Evolutionary conservation across 1,140 invertebrate genomes (phyloP).

Genomic region (Campoletis sonorensis): DNA sequence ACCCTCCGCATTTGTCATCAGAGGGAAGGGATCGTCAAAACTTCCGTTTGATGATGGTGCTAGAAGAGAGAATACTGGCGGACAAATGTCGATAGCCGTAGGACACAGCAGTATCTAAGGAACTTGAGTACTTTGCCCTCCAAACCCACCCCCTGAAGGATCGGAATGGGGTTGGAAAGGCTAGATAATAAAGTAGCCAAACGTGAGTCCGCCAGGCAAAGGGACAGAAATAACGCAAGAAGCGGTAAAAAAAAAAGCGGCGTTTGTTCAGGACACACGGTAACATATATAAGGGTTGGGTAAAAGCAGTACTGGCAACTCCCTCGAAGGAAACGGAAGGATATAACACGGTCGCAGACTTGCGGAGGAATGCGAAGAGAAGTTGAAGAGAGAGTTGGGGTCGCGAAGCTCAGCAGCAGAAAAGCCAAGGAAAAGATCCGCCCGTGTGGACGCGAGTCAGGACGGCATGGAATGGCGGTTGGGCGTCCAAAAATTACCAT

Average conservation of each 20-base stretch:
- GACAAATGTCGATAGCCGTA: background rate
- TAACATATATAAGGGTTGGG: constrained; percentile 13
- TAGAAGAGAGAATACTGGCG: background rate
- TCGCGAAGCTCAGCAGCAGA: constrained; percentile 10
- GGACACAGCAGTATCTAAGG: background rate
- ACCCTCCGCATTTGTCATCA: no score
- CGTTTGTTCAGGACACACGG: constrained; percentile 20
- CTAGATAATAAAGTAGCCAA: constrained; percentile 29
- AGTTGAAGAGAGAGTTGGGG: constrained; percentile 17
- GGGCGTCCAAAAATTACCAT: constrained; percentile 60
- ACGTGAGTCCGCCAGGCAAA: constrained; percentile 3
- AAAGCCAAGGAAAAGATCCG: constrained; percentile 11
- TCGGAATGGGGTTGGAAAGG: constrained; percentile 2
- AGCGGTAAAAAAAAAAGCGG: background rate
- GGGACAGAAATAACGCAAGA: constrained; percentile 1
- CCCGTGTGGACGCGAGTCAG: constrained; percentile 45
- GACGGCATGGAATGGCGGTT: constrained; percentile 41
- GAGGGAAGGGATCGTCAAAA: no score
- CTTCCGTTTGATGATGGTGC: no score
- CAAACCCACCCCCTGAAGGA: background rate
- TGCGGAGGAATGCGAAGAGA: constrained; percentile 1
- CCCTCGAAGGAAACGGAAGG: background rate
- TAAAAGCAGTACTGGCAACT: background rate
- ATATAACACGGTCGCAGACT: constrained; percentile 1
- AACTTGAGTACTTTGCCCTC: background rate